Evolutionary conservation across 2,113 vertebrate genomes (phyloP).

Genomic region (Oncorhynchus clarkii): DNA sequence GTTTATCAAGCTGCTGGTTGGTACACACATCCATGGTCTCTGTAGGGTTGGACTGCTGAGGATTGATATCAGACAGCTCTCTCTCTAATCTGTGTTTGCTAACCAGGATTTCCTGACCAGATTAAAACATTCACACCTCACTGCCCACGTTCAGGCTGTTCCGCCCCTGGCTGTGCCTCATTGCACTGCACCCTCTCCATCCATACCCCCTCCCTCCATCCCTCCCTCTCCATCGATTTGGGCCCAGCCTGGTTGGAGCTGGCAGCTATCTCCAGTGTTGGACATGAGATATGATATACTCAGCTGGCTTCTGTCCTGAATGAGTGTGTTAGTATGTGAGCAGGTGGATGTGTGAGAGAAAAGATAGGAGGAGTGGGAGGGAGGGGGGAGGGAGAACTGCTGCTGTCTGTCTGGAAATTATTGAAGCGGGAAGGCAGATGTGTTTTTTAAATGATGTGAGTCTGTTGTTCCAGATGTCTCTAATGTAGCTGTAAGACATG

Average conservation of each 20-base stretch:
- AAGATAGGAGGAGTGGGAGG: not conserved
- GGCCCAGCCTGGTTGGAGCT: not conserved
- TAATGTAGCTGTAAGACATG: not conserved
- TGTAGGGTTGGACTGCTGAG: not conserved
- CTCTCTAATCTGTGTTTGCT: conserved; percentile 17
- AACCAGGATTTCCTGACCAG: not conserved
- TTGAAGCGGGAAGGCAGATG: not conserved
- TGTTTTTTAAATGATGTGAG: not conserved
- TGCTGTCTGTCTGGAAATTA: not conserved
- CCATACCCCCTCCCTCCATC: not conserved
- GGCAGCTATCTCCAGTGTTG: not conserved
- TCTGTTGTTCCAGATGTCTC: conserved; percentile 3
- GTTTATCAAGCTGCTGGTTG: too few species aligned
- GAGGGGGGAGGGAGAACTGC: not conserved
- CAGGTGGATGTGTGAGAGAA: not conserved
- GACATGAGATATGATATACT: not conserved
- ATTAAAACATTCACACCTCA: conserved; percentile 14
- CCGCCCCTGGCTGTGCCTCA: not conserved
- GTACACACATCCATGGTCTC: not conserved
- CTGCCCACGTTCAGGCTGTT: conserved; percentile 30
- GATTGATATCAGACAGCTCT: not conserved
- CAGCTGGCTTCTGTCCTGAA: not conserved
- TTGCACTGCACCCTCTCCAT: not conserved
- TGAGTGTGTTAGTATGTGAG: not conserved
- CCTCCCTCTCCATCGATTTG: not conserved